Base-by-base conservation (phyloP, 2,888 invertebrate species). In the Bimastos eiseni region DNA sequence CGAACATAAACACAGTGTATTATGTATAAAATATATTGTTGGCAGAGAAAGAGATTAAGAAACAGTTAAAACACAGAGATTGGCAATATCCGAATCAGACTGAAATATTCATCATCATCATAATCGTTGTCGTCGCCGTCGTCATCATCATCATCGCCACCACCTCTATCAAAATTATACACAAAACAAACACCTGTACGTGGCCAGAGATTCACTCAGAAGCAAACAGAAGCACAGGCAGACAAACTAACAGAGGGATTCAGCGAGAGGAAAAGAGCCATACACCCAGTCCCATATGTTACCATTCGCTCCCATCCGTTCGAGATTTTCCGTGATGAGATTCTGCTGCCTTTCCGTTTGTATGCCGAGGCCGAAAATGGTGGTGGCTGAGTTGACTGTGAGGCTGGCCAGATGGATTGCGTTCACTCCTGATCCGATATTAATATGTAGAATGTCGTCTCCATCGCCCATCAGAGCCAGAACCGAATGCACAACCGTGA, bases 391-490 rank as follows among this genome's bases (percentile, higher is more conserved):
- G 21, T 92, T 89, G 37, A 92, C 91, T 91, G 94, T 93, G 30
- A 95, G 93, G 91, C 94, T 94, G 90, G 94, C 93, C 84, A 95
- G 91, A 91, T 95, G 95, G 1, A 93, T 94, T 4, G 94, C 93
- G 84, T 93, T 93, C 90, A 94, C 91, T 1, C 94, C 94, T 17
- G 94, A 93, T 24, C 94, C 94, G 0, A 93, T 92, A 92, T 94
- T 94, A 33, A 94, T 93, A 90, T 94, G 94, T 38, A 95, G 93
- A 34, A 94, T 93, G 92, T 95, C 95, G 91, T 94, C 94, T 36
- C 93, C 94, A 89, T 93, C 93, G 38, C 93, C 93, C 13, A 95
- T 92, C n/a, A 95, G 92, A 84, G 93, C 93, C 83, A 93, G 93
- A 21, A 94, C 93, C 4, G 94, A 93, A 91, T 94, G 94, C 17